Percentiles rank a stretch among this genome's conserved stretches.
Conservation (phyloP, 2,888 invertebrate genomes). For the Dicycla oo region DNA sequence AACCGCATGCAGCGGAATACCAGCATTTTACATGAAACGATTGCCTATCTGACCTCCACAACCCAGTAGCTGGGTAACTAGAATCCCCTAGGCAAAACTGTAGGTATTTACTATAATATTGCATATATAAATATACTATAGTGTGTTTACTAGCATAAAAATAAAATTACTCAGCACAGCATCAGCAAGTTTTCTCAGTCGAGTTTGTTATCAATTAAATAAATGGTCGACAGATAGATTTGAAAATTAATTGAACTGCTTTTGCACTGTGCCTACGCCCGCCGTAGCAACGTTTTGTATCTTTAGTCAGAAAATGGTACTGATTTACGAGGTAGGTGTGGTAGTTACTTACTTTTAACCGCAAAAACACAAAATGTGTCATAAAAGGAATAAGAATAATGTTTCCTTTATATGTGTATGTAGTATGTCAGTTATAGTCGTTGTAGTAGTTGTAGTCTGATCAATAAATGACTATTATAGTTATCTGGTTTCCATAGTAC, state of each 20-base stretch:
- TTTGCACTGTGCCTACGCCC: not conserved
- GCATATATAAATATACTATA: too few species aligned
- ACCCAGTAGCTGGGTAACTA: not conserved
- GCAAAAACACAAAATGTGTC: not conserved
- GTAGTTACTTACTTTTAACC: not conserved
- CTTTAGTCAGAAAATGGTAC: not conserved
- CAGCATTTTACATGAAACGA: not conserved
- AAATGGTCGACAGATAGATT: not conserved
- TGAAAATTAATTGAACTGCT: not conserved
- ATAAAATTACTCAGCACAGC: not conserved
- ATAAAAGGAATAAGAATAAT: not conserved
- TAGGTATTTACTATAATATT: too few species aligned
- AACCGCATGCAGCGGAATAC: not conserved
- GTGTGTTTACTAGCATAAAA: not conserved
- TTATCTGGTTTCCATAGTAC: too few species aligned
- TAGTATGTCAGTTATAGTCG: too few species aligned
- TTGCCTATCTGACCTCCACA: not conserved
- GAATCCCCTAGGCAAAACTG: not conserved
- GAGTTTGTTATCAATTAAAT: conserved; percentile 4
- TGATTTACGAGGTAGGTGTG: not conserved
- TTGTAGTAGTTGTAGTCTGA: too few species aligned
- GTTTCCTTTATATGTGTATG: not conserved
- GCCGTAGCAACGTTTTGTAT: not conserved
- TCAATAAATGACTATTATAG: too few species aligned
- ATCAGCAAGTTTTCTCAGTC: not conserved